Evolutionary conservation across 2,888 invertebrate species (phyloP), one percentile per base, ranked within the genome.

Genomic region (Branchipolynoe longqiensis): DNA sequence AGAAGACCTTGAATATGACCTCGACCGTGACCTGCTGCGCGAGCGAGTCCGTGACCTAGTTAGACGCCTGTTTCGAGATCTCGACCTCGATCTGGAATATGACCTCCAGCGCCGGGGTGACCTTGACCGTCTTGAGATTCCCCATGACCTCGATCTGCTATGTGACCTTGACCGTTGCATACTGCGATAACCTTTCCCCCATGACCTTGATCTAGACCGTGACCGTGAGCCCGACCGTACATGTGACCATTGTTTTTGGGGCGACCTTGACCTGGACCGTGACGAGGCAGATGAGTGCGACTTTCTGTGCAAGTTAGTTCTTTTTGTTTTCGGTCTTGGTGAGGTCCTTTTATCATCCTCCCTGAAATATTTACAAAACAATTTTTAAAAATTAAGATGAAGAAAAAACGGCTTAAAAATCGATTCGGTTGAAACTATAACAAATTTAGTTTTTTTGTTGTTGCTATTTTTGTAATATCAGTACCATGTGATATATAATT

Each of bases 131-230:
- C 69, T 64, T 64, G 90, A 90, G 64, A 90, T 90, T 33, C 91
- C 91, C 48, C 88, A 89, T 48, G 92, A 91, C 83, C 92, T 91
- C 82, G 92, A 92, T 33, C 87, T 84, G n/a, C 87, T 88, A 48
- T 58, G 86, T 41, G 90, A 90, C 85, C 89, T 87, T 73, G 90
- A 90, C 84, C 89, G 87, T 62, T 84, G 87, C 83, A 91, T 90
- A 87, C 89, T n/a, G 22, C 22, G 59, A 8, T 25, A 40, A 3
- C n/a, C n/a, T n/a, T 83, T 62, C 38, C 58, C 69, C 36, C 74
- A 54, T 56, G 82, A 82, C 48, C 86, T 82, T 59, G 86, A 86
- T 22, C 73, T 48, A 31, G 87, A 87, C 31, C 84, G 83, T 64
- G 87, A 87, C 54, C 82, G 74, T 48, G 85, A 31, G 22, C 81